Conservation (phyloP, 2,888 invertebrate genomes). For the Brachypalpus laphriformis region DNA sequence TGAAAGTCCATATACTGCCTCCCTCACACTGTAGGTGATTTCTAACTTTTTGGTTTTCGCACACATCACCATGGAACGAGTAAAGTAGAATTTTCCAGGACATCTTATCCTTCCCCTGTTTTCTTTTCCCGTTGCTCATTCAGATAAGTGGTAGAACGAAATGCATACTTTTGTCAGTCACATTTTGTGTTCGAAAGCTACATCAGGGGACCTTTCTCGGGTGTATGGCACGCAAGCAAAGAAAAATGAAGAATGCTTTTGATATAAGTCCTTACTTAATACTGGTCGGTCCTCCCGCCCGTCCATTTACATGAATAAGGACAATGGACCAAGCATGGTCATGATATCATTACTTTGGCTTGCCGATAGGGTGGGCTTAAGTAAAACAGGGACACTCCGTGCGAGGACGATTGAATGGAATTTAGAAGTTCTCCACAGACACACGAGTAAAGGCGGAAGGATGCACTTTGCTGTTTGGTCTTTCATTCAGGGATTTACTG, state of each 20-base stretch:
- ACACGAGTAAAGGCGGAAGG: too few relatives aligned
- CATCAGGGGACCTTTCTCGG: not conserved
- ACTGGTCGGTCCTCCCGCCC: not conserved
- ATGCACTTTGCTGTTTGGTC: constrained; percentile 14
- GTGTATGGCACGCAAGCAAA: not conserved
- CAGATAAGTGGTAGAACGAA: constrained; percentile 37
- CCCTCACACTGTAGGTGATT: not conserved
- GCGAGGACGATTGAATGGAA: constrained; percentile 8
- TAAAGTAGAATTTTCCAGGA: not conserved
- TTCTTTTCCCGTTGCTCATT: constrained; percentile 1
- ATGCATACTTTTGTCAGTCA: constrained; percentile 47
- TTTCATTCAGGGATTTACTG: constrained; percentile 31
- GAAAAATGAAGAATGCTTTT: not conserved
- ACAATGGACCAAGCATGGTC: constrained; percentile 42
- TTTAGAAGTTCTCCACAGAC: not conserved
- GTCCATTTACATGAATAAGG: constrained; percentile 42
- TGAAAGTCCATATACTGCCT: not conserved
- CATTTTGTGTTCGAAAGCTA: constrained; percentile 12
- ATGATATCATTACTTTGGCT: constrained; percentile 38
- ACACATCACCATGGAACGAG: not conserved
- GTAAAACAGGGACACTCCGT: not conserved
- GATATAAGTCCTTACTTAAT: constrained; percentile 28
- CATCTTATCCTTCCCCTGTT: not conserved
- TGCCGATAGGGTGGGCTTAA: constrained; percentile 3
- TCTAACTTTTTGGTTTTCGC: not conserved